Evolutionary conservation across 2,113 vertebrate genomes (phyloP).

Genomic region (Tenebrosternarchus preto): DNA sequence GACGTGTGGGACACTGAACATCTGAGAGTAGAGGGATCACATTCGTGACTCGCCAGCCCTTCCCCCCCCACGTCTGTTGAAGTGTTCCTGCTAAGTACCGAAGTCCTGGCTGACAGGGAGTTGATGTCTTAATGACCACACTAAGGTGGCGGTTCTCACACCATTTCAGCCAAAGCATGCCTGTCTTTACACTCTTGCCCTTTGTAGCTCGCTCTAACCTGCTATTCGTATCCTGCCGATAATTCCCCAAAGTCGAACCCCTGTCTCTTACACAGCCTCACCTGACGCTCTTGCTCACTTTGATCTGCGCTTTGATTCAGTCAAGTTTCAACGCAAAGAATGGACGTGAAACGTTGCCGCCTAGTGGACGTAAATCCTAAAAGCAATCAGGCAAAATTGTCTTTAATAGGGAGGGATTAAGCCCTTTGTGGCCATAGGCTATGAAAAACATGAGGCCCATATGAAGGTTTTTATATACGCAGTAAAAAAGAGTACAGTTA

Average conservation of each 20-base stretch:
- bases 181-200: conserved; percentile 62
- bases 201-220: conserved; percentile 60
- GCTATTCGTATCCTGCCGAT: conserved; percentile 69
- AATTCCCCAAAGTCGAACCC: conserved; percentile 42
- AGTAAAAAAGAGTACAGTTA: neutral
- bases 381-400: neutral
- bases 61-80: conserved; percentile 53
- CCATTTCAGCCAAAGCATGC: conserved; percentile 57
- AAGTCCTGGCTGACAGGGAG: conserved; percentile 61
- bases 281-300: conserved; percentile 33
- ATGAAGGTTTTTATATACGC: too few species aligned
- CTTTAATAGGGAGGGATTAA: too few species aligned
- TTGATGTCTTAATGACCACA: conserved; percentile 70
- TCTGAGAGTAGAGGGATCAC: conserved; percentile 11
- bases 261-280: conserved; percentile 21
- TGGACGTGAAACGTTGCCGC: conserved; percentile 6
- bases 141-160: conserved; percentile 71
- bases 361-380: conserved; percentile 42
- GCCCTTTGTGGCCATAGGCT: too few species aligned
- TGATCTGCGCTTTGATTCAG: conserved; percentile 34
- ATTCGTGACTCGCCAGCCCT: neutral
- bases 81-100: conserved; percentile 63
- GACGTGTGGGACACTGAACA: neutral
- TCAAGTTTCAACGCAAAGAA: neutral
- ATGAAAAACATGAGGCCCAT: too few species aligned